Evolutionary conservation across 2,113 vertebrate species (phyloP).

Genomic region (Anarrhichthys ocellatus): DNA sequence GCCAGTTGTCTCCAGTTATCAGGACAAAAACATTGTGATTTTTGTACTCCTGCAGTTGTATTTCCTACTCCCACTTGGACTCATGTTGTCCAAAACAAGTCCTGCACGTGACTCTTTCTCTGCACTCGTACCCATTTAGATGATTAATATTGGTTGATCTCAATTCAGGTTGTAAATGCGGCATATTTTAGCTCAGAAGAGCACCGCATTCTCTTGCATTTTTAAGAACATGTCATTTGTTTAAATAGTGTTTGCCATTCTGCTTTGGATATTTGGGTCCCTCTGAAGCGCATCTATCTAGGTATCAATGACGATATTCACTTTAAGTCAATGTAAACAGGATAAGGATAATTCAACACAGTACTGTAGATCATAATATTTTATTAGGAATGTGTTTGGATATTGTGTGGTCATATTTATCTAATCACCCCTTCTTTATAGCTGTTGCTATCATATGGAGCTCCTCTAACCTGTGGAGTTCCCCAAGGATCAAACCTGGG

Average conservation of each 20-base stretch:
- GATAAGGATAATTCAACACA: neutral
- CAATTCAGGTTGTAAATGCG: neutral
- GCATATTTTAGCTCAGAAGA: neutral
- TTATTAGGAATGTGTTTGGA: neutral
- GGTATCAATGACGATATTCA: neutral
- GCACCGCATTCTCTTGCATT: neutral
- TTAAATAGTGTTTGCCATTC: neutral
- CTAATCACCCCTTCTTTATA: no score
- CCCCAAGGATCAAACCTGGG: no score
- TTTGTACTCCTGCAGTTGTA: no score
- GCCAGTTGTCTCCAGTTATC: neutral
- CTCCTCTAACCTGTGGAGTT: no score
- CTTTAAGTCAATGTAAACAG: neutral
- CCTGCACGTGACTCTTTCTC: neutral
- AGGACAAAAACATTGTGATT: neutral
- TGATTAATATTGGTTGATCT: neutral
- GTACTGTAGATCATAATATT: no score
- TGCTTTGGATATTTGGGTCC: neutral
- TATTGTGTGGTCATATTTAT: no score
- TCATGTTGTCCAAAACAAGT: constrained; percentile 4
- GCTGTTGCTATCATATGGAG: no score
- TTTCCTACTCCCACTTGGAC: neutral
- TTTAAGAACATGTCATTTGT: neutral
- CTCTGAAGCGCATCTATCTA: neutral
- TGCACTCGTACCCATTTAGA: neutral